These are phyloP conservation scores for Sclerurus mexicanus DNA, from an alignment of 2,113 vertebrate genomes.

Conservation along the genomic window DNA sequence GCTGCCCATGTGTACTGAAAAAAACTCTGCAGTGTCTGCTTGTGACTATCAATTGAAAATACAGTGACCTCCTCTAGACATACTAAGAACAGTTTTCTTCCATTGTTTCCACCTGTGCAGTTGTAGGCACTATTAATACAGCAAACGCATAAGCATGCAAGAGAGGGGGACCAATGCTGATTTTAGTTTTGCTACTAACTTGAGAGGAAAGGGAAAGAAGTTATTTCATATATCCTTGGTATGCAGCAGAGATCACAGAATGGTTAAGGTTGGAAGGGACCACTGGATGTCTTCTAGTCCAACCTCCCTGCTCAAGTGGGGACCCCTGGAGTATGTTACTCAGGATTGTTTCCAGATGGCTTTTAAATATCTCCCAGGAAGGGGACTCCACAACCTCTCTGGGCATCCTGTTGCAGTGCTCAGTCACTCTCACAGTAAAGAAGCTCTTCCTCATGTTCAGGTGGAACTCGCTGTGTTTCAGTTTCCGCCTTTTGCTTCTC, in stretches of 20 bases:
- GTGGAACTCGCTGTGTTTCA: neutral
- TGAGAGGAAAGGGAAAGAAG: neutral
- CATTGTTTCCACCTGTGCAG: neutral
- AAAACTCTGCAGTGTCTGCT: neutral
- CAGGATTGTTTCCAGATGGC: neutral
- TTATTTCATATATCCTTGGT: fast-evolving
- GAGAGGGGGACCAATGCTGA: neutral
- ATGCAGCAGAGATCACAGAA: neutral
- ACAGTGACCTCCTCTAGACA: neutral
- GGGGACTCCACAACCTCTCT: neutral
- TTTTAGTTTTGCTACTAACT: neutral
- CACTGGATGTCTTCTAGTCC: neutral
- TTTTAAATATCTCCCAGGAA: neutral
- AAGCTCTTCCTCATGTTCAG: neutral
- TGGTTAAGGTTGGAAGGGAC: neutral
- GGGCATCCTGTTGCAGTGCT: neutral
- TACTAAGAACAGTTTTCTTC: neutral
- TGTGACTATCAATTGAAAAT: neutral
- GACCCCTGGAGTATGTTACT: neutral
- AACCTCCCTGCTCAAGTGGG: neutral
- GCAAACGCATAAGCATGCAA: neutral
- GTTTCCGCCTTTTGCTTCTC: neutral
- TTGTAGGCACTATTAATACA: neutral
- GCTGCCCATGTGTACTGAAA: fast-evolving
- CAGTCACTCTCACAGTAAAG: neutral